A percentile compares a stretch with the other conserved stretches of the same genome.
Evolutionary conservation across 2,888 invertebrate genomes (phyloP).

Genomic region (Chaetoderma sp.): DNA sequence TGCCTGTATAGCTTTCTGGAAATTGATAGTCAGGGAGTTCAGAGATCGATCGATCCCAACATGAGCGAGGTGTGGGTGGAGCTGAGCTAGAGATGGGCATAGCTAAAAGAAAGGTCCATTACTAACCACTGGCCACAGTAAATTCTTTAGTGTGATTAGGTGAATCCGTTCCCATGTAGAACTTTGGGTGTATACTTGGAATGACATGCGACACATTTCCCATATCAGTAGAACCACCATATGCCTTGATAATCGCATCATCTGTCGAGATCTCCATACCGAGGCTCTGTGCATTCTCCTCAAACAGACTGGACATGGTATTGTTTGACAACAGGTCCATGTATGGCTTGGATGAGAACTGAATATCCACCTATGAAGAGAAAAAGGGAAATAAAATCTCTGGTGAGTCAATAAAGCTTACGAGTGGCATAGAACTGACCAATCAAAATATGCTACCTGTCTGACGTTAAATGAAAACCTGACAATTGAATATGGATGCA

Average conservation of each 20-base stretch:
- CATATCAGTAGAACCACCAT: constrained; percentile 65
- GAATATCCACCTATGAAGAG: constrained; percentile 44
- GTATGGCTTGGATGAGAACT: constrained; percentile 49
- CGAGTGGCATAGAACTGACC: too few species aligned
- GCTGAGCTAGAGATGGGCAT: too few species aligned
- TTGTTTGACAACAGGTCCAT: constrained; percentile 56
- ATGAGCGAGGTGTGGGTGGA: too few species aligned
- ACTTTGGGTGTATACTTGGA: constrained; percentile 63
- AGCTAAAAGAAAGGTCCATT: too few species aligned
- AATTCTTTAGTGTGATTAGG: constrained; percentile 52
- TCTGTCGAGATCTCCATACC: constrained; percentile 49
- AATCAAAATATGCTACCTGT: too few species aligned
- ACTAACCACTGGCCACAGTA: constrained; percentile 43
- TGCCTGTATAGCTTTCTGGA: too few species aligned
- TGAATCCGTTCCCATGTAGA: constrained; percentile 51
- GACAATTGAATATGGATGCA: too few species aligned
- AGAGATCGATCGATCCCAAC: too few species aligned
- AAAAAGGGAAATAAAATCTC: neutral
- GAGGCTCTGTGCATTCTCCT: constrained; percentile 47
- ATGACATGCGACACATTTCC: constrained; percentile 65
- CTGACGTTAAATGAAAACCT: too few species aligned
- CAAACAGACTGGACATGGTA: constrained; percentile 51
- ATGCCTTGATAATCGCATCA: constrained; percentile 38
- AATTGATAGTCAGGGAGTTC: too few species aligned
- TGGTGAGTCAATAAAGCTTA: too few species aligned